Percentiles rank a stretch among this genome's conserved stretches.
phyloP scores from a whole-genome alignment of 2,797 vertebrate species.

The Tokudaia tokunoshimensis region DNA sequence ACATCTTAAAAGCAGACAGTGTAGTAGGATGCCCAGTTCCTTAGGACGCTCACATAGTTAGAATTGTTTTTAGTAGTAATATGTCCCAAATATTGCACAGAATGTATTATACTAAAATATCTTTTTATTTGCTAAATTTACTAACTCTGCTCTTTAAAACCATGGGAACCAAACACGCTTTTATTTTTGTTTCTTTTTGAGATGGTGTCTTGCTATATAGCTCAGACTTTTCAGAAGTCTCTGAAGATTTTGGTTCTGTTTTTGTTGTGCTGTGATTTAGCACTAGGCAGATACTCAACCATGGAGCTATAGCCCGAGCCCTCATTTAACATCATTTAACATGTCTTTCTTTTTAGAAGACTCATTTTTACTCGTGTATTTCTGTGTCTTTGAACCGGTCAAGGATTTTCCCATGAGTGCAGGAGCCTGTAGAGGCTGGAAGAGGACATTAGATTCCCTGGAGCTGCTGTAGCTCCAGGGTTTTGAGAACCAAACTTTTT shows the following conservation, averaged over 20 bases:
- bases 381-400: background rate
- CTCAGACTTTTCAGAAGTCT: background rate
- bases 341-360: background rate
- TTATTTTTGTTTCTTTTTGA: background rate
- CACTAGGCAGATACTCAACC: background rate
- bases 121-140: background rate
- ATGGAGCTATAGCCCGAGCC: background rate
- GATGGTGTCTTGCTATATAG: background rate
- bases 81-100: background rate
- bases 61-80: background rate
- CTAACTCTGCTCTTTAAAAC: background rate
- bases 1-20: background rate
- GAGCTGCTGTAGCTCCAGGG: background rate
- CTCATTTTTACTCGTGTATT: background rate
- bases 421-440: background rate
- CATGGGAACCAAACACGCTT: background rate
- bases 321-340: background rate
- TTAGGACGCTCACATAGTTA: background rate
- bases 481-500: background rate
- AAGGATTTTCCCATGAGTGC: background rate
- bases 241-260: background rate
- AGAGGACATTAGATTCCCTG: background rate
- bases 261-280: no score
- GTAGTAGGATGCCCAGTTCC: background rate
- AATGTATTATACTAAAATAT: background rate